These are phyloP conservation scores for Caloenas nicobarica DNA, from an alignment of 2,113 vertebrate genomes.

Conservation along the genomic window DNA sequence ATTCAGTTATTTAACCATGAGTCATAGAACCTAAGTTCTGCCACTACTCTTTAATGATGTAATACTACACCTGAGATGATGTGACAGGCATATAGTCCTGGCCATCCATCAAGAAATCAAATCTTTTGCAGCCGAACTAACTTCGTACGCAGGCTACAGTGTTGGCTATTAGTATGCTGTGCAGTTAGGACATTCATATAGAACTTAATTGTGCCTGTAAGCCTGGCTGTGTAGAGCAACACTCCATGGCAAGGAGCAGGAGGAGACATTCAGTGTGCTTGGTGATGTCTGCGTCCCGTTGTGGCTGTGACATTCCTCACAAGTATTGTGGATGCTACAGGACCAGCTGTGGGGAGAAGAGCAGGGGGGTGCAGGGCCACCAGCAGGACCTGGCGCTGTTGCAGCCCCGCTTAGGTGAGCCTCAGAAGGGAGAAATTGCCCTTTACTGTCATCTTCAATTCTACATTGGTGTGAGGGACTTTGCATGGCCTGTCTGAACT, in stretches of 20 bases:
- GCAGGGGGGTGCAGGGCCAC: neutral
- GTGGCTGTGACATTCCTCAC: neutral
- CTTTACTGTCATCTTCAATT: neutral
- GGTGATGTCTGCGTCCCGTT: fast-evolving
- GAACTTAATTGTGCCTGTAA: neutral
- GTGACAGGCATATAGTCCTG: neutral
- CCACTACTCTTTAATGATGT: neutral
- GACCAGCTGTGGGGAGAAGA: neutral
- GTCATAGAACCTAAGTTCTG: neutral
- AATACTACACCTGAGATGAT: neutral
- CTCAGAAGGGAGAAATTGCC: neutral
- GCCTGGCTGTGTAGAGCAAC: neutral
- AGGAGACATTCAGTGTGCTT: neutral
- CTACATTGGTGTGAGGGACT: neutral
- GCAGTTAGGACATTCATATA: neutral
- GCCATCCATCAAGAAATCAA: neutral
- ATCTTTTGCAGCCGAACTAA: neutral
- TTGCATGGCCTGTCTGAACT: neutral
- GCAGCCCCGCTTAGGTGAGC: neutral
- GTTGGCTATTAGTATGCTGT: neutral
- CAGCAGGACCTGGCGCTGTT: neutral
- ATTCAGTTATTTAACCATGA: neutral
- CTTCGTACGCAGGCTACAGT: neutral
- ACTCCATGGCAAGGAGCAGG: neutral
- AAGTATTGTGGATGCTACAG: fast-evolving